Percentiles rank a stretch among this genome's conserved stretches.
Evolutionary conservation across 2,113 vertebrate genomes (phyloP).

Genomic region (Ellobius talpinus): DNA sequence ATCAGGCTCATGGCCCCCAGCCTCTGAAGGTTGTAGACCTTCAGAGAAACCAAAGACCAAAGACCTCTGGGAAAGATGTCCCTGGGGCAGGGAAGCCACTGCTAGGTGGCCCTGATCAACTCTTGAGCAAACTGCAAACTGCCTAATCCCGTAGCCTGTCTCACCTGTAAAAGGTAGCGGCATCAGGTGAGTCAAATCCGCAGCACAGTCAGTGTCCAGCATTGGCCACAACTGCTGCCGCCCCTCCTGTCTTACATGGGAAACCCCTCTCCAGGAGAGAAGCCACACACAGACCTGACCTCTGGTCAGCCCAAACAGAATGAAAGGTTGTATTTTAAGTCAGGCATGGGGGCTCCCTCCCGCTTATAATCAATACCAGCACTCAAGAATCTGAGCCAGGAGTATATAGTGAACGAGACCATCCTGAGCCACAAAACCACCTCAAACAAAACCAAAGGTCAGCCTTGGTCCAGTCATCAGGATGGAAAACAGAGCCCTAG

Average conservation of each 20-base stretch:
- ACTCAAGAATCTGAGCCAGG: neutral
- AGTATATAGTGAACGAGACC: neutral
- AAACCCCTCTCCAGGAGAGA: neutral
- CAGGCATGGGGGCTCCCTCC: too few relatives aligned
- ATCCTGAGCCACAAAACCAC: neutral
- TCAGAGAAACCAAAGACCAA: neutral
- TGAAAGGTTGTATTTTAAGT: neutral
- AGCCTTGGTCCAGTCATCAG: neutral
- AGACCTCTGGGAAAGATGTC: neutral
- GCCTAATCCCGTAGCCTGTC: neutral
- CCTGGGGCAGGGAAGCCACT: neutral
- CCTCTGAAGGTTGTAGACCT: neutral
- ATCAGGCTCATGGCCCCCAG: neutral
- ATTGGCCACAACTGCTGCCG: fast-evolving
- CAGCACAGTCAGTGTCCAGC: too few relatives aligned
- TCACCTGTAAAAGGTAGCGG: neutral
- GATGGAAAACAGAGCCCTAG: neutral
- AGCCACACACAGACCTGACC: neutral
- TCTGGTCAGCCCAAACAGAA: neutral
- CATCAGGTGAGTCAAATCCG: fast-evolving
- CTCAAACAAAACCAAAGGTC: neutral
- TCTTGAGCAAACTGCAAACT: neutral
- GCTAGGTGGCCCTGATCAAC: neutral
- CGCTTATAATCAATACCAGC: neutral
- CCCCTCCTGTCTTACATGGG: neutral